Base-by-base conservation (phyloP, 2,888 invertebrate species). In the Hanleya hanleyi region DNA sequence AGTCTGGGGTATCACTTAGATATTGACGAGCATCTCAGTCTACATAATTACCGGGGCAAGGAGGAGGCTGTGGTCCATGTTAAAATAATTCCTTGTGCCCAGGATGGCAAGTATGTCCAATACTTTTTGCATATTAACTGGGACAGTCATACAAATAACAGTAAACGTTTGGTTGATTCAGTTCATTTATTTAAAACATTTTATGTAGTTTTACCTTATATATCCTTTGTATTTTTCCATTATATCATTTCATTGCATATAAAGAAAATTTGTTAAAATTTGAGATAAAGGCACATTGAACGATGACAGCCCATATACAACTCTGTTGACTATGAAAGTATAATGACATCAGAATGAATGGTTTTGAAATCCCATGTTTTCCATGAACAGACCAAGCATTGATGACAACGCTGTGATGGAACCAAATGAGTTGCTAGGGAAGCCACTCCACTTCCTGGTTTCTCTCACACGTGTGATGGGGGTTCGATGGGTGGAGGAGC, bases 11-110 rank as follows among this genome's bases (percentile, higher is more conserved):
- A 86, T 75, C 79, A 78, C 65, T 79, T 84, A 49, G 85, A 86
- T 37, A 72, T 78, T 18, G 84, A 83, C 61, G 85, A 85, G 75
- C 82, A 84, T 71, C 80, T 86, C 49, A 81, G 83, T 1, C 65
- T 86, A 15, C 82, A 82, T 61, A 83, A 86, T 73, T 84, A 86
- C 70, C 85, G 82, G 41, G 85, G 86, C 0, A 78, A 81, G 67
- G 84, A 84, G 61, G 84, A 83, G 65, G 85, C 81, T 4, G 80
- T 82, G 29, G 76, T 84, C 12, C 82, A 83, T 29, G 81, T 84
- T 49, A 80, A 81, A 71, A 68, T 85, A 41, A 65, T 78, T 9
- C 85, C 85, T 0, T 84, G 85, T 69, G 77, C 83, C 64, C 62
- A 70, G 18, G 78, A 74, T 35, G 86, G 86, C 12, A 70, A 73